A percentile compares a stretch with the other conserved stretches of the same genome.
phyloP scores from a whole-genome alignment of 2,113 vertebrate genomes.

The Coptodon bakossiorum region DNA sequence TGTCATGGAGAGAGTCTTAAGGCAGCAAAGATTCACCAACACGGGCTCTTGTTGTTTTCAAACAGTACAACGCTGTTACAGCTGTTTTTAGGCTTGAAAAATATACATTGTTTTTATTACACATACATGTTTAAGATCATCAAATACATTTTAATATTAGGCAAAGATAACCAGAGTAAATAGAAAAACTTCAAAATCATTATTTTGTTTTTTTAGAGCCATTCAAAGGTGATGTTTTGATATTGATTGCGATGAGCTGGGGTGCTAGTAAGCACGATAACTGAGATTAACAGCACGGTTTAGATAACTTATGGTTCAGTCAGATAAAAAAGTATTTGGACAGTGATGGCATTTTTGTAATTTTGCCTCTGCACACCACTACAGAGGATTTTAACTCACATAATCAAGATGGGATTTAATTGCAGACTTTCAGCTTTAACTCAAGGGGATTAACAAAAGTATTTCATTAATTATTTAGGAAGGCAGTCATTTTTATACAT shows the following conservation, averaged over 20 bases:
- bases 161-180: background rate
- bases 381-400: background rate
- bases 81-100: background rate
- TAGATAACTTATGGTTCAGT: background rate
- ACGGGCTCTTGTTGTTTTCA: background rate
- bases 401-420: background rate
- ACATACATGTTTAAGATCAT: background rate
- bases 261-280: background rate
- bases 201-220: background rate
- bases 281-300: background rate
- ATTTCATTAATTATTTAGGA: background rate
- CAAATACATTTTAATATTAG: background rate
- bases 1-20: slow-evolving; percentile 8
- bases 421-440: background rate
- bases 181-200: background rate
- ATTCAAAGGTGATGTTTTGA: background rate
- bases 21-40: background rate
- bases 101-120: background rate
- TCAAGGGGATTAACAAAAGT: background rate
- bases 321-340: background rate
- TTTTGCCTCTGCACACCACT: background rate
- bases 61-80: background rate
- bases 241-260: background rate
- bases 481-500: background rate
- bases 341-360: background rate